phyloP scores from a whole-genome alignment of 2,888 invertebrate species.

The Cremastobaeus sp. region DNA sequence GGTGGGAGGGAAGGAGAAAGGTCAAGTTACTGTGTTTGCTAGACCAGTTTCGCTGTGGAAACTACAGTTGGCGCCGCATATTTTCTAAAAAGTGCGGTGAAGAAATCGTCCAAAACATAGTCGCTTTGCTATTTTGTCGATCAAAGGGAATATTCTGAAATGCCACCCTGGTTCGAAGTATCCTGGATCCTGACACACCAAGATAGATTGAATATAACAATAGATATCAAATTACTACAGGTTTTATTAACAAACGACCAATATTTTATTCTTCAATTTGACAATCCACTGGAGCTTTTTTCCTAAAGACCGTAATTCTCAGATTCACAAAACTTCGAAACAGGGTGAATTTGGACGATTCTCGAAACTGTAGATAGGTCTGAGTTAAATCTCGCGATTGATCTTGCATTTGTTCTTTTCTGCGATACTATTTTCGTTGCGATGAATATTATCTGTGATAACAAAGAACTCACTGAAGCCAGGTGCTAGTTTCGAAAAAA shows the following conservation, averaged over 20 bases:
- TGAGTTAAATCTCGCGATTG: constrained; percentile 13
- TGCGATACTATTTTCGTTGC: constrained; percentile 20
- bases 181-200: no score
- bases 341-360: no score
- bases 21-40: constrained; percentile 87
- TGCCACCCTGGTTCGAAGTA: constrained; percentile 8
- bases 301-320: no score
- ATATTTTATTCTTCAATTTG: no score
- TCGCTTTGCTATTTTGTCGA: not conserved
- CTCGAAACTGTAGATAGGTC: constrained; percentile 35
- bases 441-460: constrained; percentile 54
- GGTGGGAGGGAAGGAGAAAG: constrained; percentile 89
- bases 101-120: not conserved
- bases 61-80: constrained; percentile 81
- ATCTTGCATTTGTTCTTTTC: constrained; percentile 4
- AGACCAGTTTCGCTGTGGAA: constrained; percentile 90
- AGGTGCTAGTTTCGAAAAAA: constrained; percentile 2
- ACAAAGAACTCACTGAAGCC: constrained; percentile 5
- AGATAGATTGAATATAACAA: no score
- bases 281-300: no score
- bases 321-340: no score
- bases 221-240: no score
- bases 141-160: not conserved
- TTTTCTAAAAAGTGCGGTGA: constrained; percentile 68
- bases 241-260: no score